Evolutionary conservation across 2,113 vertebrate genomes (phyloP), one percentile per base, ranked within the genome.

Genomic region (Papio anubis): DNA sequence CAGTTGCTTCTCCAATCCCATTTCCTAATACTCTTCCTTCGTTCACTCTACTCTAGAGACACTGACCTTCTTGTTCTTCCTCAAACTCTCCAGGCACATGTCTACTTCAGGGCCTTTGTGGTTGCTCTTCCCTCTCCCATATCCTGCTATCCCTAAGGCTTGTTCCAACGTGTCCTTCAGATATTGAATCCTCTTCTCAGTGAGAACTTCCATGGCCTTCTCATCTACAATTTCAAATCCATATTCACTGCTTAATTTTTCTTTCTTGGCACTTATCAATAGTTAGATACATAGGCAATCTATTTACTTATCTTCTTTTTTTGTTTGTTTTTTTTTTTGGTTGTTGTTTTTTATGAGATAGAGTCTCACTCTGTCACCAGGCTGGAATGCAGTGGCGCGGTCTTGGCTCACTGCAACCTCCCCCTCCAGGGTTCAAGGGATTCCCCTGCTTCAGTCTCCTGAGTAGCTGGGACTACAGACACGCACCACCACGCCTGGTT

Each of bases 251-350:
- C 93, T 88, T 93, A 66, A 64, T 32, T 94, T 97, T 96, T 90
- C 68, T 84, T 88, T 30, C 80, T 95, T 97, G 81, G 83, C 14
- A 92, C 30, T 64, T 87, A 48, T 75, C 55, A 40, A 43, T 90
- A 68, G 52, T 95, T 93, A 96, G 40, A 97, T 89, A 76, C 95
- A 85, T 73, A 50, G 16, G 32, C 48, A 64, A 88, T 52, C 3
- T 68, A 85, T 88, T 95, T 91, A 80, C 70, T 83, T 86, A 25
- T 38, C 18, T 70, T 81, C 23, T 38, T 88, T 81, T 14, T 14
- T 14, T 50, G 13, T 45, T 45, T 45, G 43, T 8, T 45, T 45
- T 1, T 14, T 14, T 14, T 48, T 48, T 48, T 48, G 45, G 45
- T 48, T 2, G 45, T 48, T 48, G 93, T 93, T 95, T 50, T 57